Percentiles rank a stretch among this genome's conserved stretches.
These are phyloP conservation scores for Boleophthalmus pectinirostris DNA, from an alignment of 2,113 vertebrate genomes.

Conservation along the genomic window DNA sequence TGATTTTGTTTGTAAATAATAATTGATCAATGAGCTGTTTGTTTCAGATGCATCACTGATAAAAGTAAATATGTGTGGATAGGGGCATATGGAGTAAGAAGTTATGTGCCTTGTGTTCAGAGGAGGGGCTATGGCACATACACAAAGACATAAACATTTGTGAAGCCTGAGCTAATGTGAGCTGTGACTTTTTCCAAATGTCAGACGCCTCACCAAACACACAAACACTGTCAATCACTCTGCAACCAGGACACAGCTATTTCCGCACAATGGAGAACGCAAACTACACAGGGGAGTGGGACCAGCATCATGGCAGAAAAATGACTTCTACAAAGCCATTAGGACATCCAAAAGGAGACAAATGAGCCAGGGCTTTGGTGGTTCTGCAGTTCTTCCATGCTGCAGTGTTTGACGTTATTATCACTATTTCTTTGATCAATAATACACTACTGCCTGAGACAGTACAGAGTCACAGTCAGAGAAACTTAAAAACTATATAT, in stretches of 20 bases:
- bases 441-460: too few relatives aligned
- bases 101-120: neutral
- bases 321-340: conserved; percentile 42
- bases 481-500: too few relatives aligned
- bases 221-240: conserved; percentile 62
- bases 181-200: conserved; percentile 65
- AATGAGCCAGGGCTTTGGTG: conserved; percentile 21
- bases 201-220: conserved; percentile 51
- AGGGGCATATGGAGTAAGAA: neutral
- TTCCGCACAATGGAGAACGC: conserved; percentile 44
- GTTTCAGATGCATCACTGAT: too few relatives aligned
- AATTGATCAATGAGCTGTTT: too few relatives aligned
- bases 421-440: too few relatives aligned
- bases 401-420: neutral
- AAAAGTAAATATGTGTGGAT: too few relatives aligned
- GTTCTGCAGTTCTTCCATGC: conserved; percentile 22
- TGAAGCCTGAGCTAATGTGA: conserved; percentile 35
- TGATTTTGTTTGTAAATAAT: too few relatives aligned
- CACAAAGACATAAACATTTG: conserved; percentile 3
- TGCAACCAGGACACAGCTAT: conserved; percentile 34
- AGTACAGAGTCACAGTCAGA: too few relatives aligned
- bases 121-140: neutral
- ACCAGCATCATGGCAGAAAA: conserved; percentile 40
- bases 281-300: conserved; percentile 39
- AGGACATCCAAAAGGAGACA: conserved; percentile 36